These are phyloP conservation scores for Phalacrocorax pelagicus DNA, from an alignment of 2,113 vertebrate genomes.

Conservation along the genomic window DNA sequence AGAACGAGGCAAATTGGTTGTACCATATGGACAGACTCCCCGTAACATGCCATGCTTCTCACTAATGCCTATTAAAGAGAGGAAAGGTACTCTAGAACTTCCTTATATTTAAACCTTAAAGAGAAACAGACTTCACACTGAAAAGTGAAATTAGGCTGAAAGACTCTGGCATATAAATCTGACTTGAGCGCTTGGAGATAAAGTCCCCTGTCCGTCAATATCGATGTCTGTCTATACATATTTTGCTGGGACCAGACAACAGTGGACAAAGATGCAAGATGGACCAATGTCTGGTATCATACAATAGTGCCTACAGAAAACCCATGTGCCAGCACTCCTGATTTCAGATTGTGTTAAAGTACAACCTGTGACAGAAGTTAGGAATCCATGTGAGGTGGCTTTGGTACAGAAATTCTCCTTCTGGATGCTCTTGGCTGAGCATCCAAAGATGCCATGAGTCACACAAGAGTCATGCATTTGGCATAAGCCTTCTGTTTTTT, in stretches of 20 bases:
- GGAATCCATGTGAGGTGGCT: accelerated
- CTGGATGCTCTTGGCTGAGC: not conserved
- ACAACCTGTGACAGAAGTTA: not conserved
- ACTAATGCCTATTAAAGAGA: not conserved
- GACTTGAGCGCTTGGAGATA: not conserved
- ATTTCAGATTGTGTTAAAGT: not conserved
- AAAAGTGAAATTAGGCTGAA: not conserved
- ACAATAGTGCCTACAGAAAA: not conserved
- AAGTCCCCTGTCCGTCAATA: not conserved
- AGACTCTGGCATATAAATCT: not conserved
- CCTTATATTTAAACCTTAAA: not conserved
- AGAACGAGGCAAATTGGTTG: not conserved
- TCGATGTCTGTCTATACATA: not conserved
- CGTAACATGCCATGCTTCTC: not conserved
- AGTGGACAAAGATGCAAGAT: not conserved
- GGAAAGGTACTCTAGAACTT: not conserved
- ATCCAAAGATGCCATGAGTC: not conserved
- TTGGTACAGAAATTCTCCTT: not conserved
- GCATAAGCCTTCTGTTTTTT: not conserved
- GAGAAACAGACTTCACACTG: not conserved
- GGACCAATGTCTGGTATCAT: too few species aligned
- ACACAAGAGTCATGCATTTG: not conserved
- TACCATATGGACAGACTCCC: not conserved
- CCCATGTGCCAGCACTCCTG: not conserved
- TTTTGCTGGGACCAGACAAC: not conserved